Conservation (phyloP, 2,888 invertebrate species). For the Stomorhina lunata region DNA sequence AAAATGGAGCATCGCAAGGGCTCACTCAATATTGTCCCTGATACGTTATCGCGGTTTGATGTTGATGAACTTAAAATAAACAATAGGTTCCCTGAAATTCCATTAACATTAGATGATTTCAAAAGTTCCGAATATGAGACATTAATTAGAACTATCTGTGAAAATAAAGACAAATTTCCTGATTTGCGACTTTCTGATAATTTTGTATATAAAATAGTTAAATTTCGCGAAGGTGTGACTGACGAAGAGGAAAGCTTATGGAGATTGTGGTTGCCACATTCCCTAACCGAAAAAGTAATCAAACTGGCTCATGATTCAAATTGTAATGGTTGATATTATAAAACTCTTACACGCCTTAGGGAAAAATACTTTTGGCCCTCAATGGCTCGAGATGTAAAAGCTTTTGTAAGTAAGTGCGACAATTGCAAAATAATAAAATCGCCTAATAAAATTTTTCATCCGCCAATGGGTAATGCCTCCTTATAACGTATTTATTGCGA, state of each 20-base stretch:
- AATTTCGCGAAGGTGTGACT: neutral
- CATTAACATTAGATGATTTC: constrained; percentile 2
- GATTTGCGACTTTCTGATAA: neutral
- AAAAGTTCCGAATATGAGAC: neutral
- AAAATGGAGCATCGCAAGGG: constrained; percentile 30
- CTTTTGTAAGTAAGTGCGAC: neutral
- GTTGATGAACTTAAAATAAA: neutral
- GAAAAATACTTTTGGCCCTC: constrained; percentile 27
- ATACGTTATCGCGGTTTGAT: constrained; percentile 25
- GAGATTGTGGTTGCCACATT: constrained; percentile 26
- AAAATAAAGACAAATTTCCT: constrained; percentile 4
- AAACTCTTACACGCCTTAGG: constrained; percentile 17
- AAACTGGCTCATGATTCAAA: neutral
- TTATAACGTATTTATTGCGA: too few species aligned
- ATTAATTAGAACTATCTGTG: neutral
- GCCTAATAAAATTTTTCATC: too few species aligned
- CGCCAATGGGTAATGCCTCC: too few species aligned
- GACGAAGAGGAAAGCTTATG: constrained; percentile 23
- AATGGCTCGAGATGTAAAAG: constrained; percentile 6
- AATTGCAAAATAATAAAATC: neutral
- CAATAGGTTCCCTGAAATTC: constrained; percentile 6
- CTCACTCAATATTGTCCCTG: constrained; percentile 16
- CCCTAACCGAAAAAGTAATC: neutral
- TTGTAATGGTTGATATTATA: constrained; percentile 25
- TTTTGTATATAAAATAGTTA: constrained; percentile 9